Evolutionary conservation across 64 coral and sea anemone genomes (phyloP), one percentile per base, ranked within the genome.

Genomic region (Porites lutea): DNA sequence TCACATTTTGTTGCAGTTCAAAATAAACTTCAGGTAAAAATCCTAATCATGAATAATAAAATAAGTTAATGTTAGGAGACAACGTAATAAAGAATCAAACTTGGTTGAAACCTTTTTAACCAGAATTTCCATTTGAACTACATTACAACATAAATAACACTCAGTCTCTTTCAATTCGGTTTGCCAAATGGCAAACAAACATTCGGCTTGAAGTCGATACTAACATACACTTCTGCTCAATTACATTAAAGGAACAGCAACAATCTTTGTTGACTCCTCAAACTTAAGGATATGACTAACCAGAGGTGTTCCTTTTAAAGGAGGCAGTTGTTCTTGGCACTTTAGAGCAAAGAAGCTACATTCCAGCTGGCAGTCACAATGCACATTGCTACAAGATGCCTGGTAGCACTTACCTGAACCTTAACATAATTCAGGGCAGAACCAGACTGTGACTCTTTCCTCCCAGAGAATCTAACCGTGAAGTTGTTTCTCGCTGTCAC

Each of bases 131-230:
- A 37, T 37, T 37, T 37, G 27, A 37, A 37, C 27, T 37, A 37
- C 27, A 37, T 37, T 37, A 37, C 27, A 37, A 37, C 27, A 37
- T 37, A 37, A 37, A 37, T 37, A 37, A 37, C 27, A 37, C 27
- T 82, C 47, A 91, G 67, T 91, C 89, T 72, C 67, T 15, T 83
- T 91, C 89, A 20, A 82, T 72, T 91, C 78, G 82, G 77, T 91
- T 83, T 43, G 89, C 52, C 89, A 91, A 91, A 49, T 91, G 89
- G 44, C 89, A 91, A 82, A 91, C 69, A 61, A 82, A 91, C 82
- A 46, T 72, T 73, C 68, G 53, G 12, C 59, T 91, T 16, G 65
- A 72, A 83, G 67, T 63, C 62, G 75, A 49, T 10, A 91, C 78
- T 7, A 48, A n/a, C 78, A 91, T 61, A 59, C 89, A 82, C 23